Evolutionary conservation across 2,797 vertebrate species (phyloP).

Genomic region (Syndactyla subalaris): DNA sequence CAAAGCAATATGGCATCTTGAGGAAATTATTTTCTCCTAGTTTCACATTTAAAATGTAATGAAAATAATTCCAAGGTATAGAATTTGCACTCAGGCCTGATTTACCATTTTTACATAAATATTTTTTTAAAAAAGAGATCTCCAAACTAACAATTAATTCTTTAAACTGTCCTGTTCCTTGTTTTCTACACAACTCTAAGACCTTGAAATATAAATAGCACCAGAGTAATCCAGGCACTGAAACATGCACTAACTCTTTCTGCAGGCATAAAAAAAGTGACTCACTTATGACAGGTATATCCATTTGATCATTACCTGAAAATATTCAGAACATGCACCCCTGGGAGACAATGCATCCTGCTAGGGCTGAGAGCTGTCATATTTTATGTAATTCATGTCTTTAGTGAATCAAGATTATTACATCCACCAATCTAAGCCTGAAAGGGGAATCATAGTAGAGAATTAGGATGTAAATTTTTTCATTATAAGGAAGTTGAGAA

Average conservation of each 20-base stretch:
- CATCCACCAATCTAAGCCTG: background rate
- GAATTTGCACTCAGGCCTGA: accelerated
- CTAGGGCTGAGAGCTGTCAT: conserved; percentile 7
- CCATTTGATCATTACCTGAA: conserved; percentile 24
- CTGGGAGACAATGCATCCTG: background rate
- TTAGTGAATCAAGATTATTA: conserved; percentile 18
- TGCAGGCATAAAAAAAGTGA: conserved; percentile 15
- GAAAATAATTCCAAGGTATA: background rate
- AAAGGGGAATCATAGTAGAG: background rate
- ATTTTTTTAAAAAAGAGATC: background rate
- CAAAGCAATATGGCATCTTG: background rate
- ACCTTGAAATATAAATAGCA: conserved; percentile 26
- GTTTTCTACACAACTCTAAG: background rate
- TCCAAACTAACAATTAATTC: background rate
- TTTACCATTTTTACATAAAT: background rate
- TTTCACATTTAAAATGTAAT: background rate
- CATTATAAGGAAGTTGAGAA: background rate
- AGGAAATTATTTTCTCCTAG: background rate
- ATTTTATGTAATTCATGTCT: conserved; percentile 17
- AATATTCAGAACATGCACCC: conserved; percentile 9
- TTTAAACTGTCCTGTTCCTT: background rate
- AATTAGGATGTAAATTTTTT: background rate
- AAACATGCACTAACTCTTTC: conserved; percentile 7
- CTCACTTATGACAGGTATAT: background rate
- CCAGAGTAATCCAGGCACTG: background rate